Conservation (phyloP, 1,140 invertebrate species). For the Drosophila serrata region DNA sequence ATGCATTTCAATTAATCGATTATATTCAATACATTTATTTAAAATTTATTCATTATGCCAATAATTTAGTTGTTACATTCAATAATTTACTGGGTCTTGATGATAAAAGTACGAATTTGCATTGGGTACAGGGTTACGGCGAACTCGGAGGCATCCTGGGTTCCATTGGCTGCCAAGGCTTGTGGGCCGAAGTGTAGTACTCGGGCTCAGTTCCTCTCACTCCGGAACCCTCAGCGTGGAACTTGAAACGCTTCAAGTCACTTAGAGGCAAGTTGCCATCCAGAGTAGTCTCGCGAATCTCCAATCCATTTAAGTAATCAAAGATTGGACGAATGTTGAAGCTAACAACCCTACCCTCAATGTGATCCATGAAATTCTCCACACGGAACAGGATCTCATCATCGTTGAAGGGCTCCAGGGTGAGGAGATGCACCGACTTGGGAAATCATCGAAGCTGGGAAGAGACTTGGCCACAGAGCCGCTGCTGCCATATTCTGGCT, state of each 20-base stretch:
- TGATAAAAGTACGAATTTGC: constrained; percentile 79
- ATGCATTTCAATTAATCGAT: background rate
- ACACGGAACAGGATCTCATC: constrained; percentile 91
- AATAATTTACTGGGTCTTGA: constrained; percentile 23
- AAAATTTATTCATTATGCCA: background rate
- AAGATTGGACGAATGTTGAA: constrained; percentile 71
- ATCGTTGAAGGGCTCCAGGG: constrained; percentile 93
- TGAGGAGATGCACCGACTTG: constrained; percentile 93
- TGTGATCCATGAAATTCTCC: constrained; percentile 94
- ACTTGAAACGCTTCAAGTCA: constrained; percentile 72
- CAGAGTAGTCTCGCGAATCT: constrained; percentile 74
- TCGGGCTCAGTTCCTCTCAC: constrained; percentile 11
- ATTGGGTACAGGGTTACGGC: constrained; percentile 68
- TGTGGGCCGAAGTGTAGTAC: constrained; percentile 36
- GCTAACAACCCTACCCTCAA: constrained; percentile 88
- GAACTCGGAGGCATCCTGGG: constrained; percentile 60
- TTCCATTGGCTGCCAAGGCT: constrained; percentile 20
- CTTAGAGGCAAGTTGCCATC: constrained; percentile 68
- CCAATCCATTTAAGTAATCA: constrained; percentile 44
- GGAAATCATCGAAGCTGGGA: constrained; percentile 85
- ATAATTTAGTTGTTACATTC: background rate
- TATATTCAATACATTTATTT: background rate
- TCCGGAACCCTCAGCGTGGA: constrained; percentile 63
- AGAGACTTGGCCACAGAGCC: constrained; percentile 47
- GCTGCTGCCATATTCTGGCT: constrained; percentile 79